phyloP scores from a whole-genome alignment of 2,888 invertebrate species.

The Scaptomyza cyrtandrae region DNA sequence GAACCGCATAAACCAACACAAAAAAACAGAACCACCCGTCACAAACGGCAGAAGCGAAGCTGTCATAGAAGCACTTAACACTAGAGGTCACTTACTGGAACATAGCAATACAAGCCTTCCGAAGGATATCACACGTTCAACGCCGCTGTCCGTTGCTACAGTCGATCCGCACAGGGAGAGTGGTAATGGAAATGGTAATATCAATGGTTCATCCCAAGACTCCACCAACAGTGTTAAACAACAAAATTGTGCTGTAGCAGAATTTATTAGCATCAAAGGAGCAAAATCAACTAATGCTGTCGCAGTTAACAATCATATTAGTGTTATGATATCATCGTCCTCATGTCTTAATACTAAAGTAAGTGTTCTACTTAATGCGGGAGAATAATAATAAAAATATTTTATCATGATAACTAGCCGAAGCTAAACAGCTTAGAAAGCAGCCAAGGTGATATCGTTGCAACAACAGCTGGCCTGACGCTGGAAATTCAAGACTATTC shows the following conservation, averaged over 20 bases:
- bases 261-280: constrained; percentile 41
- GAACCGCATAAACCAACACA: constrained; percentile 53
- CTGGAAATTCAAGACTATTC: constrained; percentile 58
- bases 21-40: constrained; percentile 43
- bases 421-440: constrained; percentile 54
- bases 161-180: no score
- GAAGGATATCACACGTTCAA: constrained; percentile 36
- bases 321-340: constrained; percentile 42
- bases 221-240: constrained; percentile 39
- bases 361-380: constrained; percentile 19
- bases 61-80: constrained; percentile 25
- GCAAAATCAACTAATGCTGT: constrained; percentile 46
- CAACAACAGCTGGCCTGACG: constrained; percentile 37
- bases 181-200: constrained; percentile 28
- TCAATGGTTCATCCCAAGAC: constrained; percentile 32
- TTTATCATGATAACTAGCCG: constrained; percentile 22
- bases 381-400: not conserved
- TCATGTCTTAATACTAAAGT: constrained; percentile 58
- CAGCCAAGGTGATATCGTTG: constrained; percentile 31
- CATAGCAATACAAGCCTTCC: constrained; percentile 48
- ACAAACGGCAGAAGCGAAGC: constrained; percentile 27
- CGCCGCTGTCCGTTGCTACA: constrained; percentile 13
- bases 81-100: constrained; percentile 36
- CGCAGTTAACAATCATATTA: constrained; percentile 50
- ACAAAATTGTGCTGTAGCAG: constrained; percentile 35